Evolutionary conservation across 2,113 vertebrate genomes (phyloP), one percentile per base, ranked within the genome.

Genomic region (Oreotragus oreotragus): DNA sequence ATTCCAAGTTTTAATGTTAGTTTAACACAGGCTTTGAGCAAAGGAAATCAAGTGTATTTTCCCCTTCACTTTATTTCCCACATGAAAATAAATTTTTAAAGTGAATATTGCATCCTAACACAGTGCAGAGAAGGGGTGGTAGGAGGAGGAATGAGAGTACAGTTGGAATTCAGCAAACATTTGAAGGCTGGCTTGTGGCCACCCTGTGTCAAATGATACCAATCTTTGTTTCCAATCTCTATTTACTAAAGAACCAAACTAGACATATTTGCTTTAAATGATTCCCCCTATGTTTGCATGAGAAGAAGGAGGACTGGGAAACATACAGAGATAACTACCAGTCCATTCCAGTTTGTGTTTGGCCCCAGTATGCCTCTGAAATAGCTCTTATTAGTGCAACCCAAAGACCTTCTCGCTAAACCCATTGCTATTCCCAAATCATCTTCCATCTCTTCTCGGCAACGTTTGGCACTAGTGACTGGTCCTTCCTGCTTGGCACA

Each of bases 221-320:
- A 39, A 89, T 80, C 57, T 94, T 95, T 96, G 30, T 2, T 84
- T 77, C 28, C 45, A 91, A 39, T 58, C 2, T 79, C 55, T 17
- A 84, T 43, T 95, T 85, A 80, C n/a, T 88, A 77, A 94, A 88
- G 36, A 60, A 84, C 7, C 10, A 84, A 77, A 79, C 21, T 84
- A 70, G 25, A 51, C 53, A 25, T 7, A 43, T 91, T 81, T 94
- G 64, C 30, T 96, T 96, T 84, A 94, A 97, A 92, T 45, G 23
- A 94, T 30, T 87, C 13, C 80, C 47, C 51, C 33, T 45, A 8
- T 51, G 43, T 79, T 88, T 53, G 4, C n/a, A n/a, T 45, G 43
- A 92, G 49, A 96, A 76, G 49, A 28, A 90, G 16, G 45, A 2
- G 39, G 16, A n/a, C 55, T 91, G 23, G 88, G 76, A 90, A 92